Conservation (phyloP, 1,140 invertebrate species). For the Bombus pyrosoma region DNA sequence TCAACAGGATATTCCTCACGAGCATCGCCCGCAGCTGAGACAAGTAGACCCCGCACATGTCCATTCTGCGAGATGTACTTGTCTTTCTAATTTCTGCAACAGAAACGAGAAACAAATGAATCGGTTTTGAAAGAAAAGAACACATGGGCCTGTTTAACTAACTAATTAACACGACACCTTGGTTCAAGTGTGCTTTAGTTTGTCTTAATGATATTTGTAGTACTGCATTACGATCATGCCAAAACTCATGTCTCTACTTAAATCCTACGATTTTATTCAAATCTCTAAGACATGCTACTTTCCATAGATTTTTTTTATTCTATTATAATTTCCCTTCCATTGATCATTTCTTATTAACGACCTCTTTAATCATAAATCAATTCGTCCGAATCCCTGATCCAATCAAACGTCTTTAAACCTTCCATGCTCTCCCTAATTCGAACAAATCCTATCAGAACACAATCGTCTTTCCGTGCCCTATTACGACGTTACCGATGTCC, state of each 20-base stretch:
- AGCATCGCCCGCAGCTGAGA: conserved; percentile 88
- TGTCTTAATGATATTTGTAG: not conserved
- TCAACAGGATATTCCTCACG: conserved; percentile 87
- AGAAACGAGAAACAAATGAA: conserved; percentile 9
- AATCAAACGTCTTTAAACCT: not conserved
- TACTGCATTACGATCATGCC: not conserved
- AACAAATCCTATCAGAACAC: not conserved
- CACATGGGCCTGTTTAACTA: not conserved
- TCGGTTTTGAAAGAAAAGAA: not conserved
- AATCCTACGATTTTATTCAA: not conserved
- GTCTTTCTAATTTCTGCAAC: conserved; percentile 75
- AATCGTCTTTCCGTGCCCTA: not conserved
- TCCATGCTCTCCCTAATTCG: not conserved
- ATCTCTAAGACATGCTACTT: not conserved
- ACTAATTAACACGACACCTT: not conserved
- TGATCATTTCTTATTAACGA: not conserved
- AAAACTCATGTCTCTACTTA: not conserved
- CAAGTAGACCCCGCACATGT: conserved; percentile 78
- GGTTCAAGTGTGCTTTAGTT: not conserved
- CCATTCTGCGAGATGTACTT: conserved; percentile 73
- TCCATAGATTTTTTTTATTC: too few relatives aligned
- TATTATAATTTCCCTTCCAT: not conserved
- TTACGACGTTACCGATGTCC: not conserved
- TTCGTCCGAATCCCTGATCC: not conserved
- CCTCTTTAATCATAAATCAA: not conserved